Percentiles rank a stretch among this genome's conserved stretches.
These are phyloP conservation scores for Polietes domitor DNA, from an alignment of 2,888 invertebrate species.

Conservation along the genomic window DNA sequence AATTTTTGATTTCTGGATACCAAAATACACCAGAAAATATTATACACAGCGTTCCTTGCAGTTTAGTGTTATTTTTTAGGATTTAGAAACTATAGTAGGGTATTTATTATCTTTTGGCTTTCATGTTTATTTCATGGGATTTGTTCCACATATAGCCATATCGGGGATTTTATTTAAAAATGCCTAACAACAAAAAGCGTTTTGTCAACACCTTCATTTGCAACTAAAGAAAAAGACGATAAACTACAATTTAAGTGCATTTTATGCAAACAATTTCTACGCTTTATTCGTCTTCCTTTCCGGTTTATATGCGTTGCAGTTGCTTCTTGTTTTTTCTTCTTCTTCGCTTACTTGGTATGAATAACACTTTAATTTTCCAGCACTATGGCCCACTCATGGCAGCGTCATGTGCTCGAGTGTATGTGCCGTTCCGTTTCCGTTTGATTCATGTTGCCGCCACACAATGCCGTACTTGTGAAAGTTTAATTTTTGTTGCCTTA, in stretches of 20 bases:
- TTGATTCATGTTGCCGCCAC: background rate
- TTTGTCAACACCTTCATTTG: conserved; percentile 49
- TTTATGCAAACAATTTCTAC: conserved; percentile 32
- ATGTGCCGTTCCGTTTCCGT: conserved; percentile 53
- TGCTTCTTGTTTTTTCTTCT: background rate
- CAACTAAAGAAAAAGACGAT: conserved; percentile 14
- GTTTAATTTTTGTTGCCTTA: conserved; percentile 18
- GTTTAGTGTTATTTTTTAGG: no score
- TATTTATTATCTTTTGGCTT: no score
- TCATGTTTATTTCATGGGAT: no score
- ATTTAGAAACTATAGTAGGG: no score
- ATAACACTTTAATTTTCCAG: conserved; percentile 46
- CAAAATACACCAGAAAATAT: no score
- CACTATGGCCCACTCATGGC: conserved; percentile 30
- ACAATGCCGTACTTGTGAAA: conserved; percentile 47
- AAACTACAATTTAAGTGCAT: conserved; percentile 52
- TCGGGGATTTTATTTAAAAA: no score
- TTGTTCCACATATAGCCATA: no score
- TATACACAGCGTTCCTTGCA: no score
- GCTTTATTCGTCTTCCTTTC: background rate
- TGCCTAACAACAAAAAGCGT: background rate
- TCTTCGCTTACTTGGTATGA: background rate
- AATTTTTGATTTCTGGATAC: no score
- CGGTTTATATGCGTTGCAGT: background rate
- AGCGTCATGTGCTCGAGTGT: background rate